Base-by-base conservation (phyloP, 2,113 vertebrate genomes). In the Catharus bicknelli region DNA sequence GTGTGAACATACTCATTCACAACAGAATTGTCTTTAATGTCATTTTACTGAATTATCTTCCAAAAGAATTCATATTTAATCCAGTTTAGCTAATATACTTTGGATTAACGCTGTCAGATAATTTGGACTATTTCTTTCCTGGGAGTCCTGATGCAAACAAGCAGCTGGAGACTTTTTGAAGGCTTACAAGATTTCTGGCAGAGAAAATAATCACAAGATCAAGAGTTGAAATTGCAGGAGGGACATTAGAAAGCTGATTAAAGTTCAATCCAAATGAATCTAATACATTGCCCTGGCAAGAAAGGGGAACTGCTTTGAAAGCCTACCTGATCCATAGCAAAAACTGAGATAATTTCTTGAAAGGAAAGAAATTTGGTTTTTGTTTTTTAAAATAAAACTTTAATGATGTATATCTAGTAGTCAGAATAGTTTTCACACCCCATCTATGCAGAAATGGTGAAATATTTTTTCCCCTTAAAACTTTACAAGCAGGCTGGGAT, bases 221-320 rank as follows among this genome's bases (percentile, higher is more conserved):
- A 81, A 64, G 73, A 74, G 68, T 0, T 75, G 50, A 92, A 54
- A 90, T 69, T 85, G 70, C 57, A 85, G 54, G 25, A 73, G 25
- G 17, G 34, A 16, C 29, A 36, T 79, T 76, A 72, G 32, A 87
- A 93, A 86, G 81, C 32, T 51, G 38, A 92, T 76, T 88, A 75
- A 83, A 90, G 17, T 86, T 92, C 66, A 92, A 23, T 66, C 34
- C 45, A 87, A 85, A 82, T 82, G 93, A 79, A 92, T 85, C 18
- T 58, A 58, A 73, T 32, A 47, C 42, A 73, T 75, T 45, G 32
- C 26, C 38, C 83, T 87, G 81, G 26, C 40, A 90, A 70, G 45
- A 92, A 89, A 66, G 54, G n/a, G 10, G 45, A 92, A 69, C 21
- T 66, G 38, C 62, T 89, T 84, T n/a, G 32, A 80, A 87, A n/a